These are phyloP conservation scores for Ophion slaviceki DNA, from an alignment of 2,888 invertebrate species.

Conservation along the genomic window DNA sequence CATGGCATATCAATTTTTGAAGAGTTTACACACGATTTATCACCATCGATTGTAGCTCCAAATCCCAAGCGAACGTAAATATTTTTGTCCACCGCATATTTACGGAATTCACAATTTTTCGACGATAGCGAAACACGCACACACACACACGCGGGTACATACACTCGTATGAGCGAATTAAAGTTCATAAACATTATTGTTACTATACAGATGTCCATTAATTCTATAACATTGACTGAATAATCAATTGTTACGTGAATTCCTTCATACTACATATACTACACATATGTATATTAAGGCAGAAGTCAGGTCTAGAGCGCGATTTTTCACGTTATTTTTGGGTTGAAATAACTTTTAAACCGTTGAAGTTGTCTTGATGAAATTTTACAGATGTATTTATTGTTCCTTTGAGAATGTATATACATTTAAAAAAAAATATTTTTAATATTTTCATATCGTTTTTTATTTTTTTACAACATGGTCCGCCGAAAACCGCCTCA, in stretches of 20 bases:
- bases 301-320: no score
- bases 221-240: neutral
- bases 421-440: no score
- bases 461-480: no score
- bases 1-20: neutral
- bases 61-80: neutral
- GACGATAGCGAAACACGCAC: neutral
- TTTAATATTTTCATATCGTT: no score
- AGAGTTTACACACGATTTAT: slow-evolving; percentile 31
- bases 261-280: neutral
- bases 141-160: neutral
- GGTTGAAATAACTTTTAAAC: no score
- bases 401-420: no score
- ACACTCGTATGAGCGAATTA: neutral
- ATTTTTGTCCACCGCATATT: neutral
- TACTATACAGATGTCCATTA: neutral
- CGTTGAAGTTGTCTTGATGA: no score
- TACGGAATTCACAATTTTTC: neutral
- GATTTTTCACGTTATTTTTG: no score
- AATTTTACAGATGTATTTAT: no score
- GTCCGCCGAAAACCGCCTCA: no score
- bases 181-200: neutral
- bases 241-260: neutral
- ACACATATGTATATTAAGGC: neutral
- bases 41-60: slow-evolving; percentile 2